Conservation (phyloP, 2,113 vertebrate species). For the Passer montanus region DNA sequence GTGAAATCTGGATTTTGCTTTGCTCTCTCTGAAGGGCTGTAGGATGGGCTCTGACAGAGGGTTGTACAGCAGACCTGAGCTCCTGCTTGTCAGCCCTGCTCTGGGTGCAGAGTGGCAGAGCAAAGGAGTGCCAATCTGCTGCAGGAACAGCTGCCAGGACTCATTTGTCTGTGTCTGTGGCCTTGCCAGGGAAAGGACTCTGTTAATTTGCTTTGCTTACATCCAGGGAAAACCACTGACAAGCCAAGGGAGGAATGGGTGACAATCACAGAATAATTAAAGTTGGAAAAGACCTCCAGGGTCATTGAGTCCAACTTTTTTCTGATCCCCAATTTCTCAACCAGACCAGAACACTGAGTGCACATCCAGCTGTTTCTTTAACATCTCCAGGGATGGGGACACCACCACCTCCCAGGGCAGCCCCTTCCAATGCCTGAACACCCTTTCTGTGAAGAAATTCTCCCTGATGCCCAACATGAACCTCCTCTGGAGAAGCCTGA, state of each 20-base stretch:
- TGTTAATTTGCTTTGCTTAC: background rate
- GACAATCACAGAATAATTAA: background rate
- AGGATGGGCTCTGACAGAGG: background rate
- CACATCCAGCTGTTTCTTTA: rapidly evolving
- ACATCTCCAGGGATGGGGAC: no score
- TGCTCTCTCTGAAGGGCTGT: background rate
- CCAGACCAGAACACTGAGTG: background rate
- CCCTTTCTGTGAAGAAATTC: background rate
- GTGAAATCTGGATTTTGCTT: background rate
- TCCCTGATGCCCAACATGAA: no score
- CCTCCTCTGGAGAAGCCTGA: background rate
- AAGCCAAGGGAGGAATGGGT: background rate
- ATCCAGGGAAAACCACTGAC: background rate
- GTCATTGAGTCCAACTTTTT: background rate
- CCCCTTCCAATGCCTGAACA: background rate
- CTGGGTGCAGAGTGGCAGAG: background rate
- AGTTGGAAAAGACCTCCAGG: background rate
- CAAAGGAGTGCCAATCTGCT: background rate
- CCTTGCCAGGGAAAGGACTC: background rate
- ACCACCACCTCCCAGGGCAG: background rate
- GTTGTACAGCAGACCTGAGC: background rate
- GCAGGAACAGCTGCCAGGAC: background rate
- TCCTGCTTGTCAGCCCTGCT: background rate
- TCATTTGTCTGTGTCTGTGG: background rate
- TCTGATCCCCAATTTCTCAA: background rate